Evolutionary conservation across 2,797 vertebrate species (phyloP).

Genomic region (Podarcis siculus): DNA sequence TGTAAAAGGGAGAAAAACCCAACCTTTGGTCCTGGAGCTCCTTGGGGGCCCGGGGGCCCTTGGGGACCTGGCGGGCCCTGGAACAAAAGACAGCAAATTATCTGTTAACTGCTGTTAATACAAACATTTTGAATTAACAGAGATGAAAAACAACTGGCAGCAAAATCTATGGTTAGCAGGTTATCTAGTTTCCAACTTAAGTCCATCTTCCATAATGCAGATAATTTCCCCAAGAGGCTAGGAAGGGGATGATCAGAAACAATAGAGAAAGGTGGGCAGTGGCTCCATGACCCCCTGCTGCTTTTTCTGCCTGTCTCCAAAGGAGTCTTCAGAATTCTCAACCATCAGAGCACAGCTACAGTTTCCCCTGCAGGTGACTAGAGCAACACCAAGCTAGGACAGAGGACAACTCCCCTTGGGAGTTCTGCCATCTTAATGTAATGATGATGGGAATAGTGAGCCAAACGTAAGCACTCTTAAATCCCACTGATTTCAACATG

Average conservation of each 20-base stretch:
- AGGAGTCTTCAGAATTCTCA: too few species aligned
- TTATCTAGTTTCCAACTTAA: background rate
- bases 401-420: background rate
- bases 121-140: background rate
- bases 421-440: background rate
- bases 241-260: too few species aligned
- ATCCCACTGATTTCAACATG: background rate
- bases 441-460: background rate
- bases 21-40: constrained; percentile 87
- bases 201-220: background rate
- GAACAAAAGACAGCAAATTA: constrained; percentile 46
- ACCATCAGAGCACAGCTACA: too few species aligned
- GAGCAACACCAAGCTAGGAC: background rate
- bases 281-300: too few species aligned
- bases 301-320: too few species aligned
- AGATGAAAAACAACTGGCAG: rapidly evolving
- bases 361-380: too few species aligned
- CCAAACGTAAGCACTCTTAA: background rate
- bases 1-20: constrained; percentile 14
- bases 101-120: background rate
- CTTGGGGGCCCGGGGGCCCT: constrained; percentile 84
- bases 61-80: constrained; percentile 90
- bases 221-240: too few species aligned
- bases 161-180: rapidly evolving
- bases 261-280: too few species aligned